Evolutionary conservation across 2,113 vertebrate species (phyloP).

Genomic region (Morone saxatilis): DNA sequence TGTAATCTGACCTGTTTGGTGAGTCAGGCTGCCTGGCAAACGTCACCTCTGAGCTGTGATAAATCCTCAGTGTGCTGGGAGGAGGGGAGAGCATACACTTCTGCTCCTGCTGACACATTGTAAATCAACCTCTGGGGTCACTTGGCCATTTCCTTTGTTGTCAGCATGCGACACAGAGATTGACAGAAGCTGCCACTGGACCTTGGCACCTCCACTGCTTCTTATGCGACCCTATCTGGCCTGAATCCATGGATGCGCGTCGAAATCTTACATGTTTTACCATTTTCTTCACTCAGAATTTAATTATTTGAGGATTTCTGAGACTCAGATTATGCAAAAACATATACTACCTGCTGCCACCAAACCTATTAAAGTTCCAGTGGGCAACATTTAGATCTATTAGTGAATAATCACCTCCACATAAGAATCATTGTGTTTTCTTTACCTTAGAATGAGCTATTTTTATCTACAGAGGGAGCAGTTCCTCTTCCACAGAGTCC

Average conservation of each 20-base stretch:
- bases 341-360: neutral
- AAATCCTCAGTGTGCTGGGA: conserved; percentile 51
- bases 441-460: no score
- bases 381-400: no score
- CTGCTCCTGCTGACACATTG: conserved; percentile 59
- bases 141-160: conserved; percentile 55
- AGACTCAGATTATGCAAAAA: neutral
- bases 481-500: no score
- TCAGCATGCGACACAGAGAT: conserved; percentile 27
- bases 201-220: neutral
- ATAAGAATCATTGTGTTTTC: no score
- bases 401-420: no score
- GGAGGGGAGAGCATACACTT: conserved; percentile 24
- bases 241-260: neutral
- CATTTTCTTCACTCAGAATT: neutral
- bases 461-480: no score
- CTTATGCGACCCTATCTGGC: neutral
- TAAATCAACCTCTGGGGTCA: conserved; percentile 76
- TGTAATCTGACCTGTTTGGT: conserved; percentile 61
- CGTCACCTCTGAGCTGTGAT: conserved; percentile 50
- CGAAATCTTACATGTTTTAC: neutral
- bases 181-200: conserved; percentile 22
- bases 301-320: neutral
- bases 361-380: neutral
- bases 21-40: conserved; percentile 58